Percentiles rank a stretch among this genome's conserved stretches.
phyloP scores from a whole-genome alignment of 2,113 vertebrate species.

The Agelaius phoeniceus region DNA sequence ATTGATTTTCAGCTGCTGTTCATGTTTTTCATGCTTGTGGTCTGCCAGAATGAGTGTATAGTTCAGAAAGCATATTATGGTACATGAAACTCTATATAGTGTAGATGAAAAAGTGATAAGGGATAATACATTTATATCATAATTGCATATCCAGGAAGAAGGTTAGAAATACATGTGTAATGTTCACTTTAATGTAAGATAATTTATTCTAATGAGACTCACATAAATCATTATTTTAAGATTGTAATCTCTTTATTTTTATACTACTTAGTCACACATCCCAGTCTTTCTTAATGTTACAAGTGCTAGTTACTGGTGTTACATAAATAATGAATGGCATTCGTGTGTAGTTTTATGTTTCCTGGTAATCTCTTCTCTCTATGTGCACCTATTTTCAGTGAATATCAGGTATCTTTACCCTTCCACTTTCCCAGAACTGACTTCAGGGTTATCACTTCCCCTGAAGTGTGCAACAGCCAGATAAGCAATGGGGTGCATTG shows the following conservation, averaged over 20 bases:
- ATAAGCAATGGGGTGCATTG: rapidly evolving
- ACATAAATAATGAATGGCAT: background rate
- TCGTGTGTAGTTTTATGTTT: background rate
- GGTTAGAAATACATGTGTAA: background rate
- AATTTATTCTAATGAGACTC: background rate
- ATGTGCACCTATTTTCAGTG: background rate
- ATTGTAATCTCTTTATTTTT: background rate
- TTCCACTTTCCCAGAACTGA: background rate
- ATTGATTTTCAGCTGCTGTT: background rate
- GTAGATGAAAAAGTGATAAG: background rate
- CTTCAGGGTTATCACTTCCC: background rate
- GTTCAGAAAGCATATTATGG: background rate
- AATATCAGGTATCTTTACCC: background rate
- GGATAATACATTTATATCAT: background rate
- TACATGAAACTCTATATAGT: background rate
- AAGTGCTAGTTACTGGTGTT: background rate
- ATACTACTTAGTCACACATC: background rate
- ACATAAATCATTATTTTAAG: background rate
- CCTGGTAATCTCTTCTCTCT: background rate
- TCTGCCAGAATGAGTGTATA: background rate
- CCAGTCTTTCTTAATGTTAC: background rate
- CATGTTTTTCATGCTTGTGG: background rate
- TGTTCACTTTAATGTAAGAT: background rate
- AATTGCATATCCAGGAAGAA: background rate
- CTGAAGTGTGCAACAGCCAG: background rate